Base-by-base conservation (phyloP, 2,113 vertebrate species). In the Leucosticte australis region DNA sequence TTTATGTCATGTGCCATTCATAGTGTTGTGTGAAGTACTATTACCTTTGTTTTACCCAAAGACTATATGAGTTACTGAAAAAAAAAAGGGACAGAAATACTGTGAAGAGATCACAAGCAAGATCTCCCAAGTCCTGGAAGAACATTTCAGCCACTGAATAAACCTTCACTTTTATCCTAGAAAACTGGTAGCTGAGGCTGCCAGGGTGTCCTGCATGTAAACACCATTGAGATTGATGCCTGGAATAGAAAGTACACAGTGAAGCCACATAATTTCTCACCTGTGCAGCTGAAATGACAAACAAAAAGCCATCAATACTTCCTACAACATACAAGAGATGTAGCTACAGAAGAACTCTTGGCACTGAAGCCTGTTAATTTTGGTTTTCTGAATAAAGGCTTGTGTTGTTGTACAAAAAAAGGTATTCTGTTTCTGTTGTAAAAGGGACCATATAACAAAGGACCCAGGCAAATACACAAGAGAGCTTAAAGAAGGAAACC, bases 221-320 rank as follows among this genome's bases (percentile, higher is more conserved):
- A 92, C 65, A 28, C 41, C 65, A 71, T 64, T 60, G 63, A 73
- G 73, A 84, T 73, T 87, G 77, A 87, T 74, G 73, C 81, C 52
- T 87, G 69, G 65, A 89, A 78, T 63, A 94, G 91, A 89, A 94
- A 94, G 41, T 10, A 52, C 52, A 60, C 30, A 53, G 31, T 56
- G 74, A 87, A 89, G 47, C 60, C 80, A 91, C 60, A 57, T 57
- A 68, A 87, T 91, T 89, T 82, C 89, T 90, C 9, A 7, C 47
- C 62, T 76, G 15, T 57, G 81, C 65, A 76, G 77, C 83, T 94
- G 93, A 95, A 92, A 94, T 91, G 77, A 62, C 62, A 87, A 89
- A 90, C 55, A 93, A 92, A 94, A 94, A 91, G 57, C 65, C 81
- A 91, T 84, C 83, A 89, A 73, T 91, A 65, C 78, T 94, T 91